Evolutionary conservation across 2,797 vertebrate species (phyloP), one percentile per base, ranked within the genome.

Genomic region (Falco naumanni): DNA sequence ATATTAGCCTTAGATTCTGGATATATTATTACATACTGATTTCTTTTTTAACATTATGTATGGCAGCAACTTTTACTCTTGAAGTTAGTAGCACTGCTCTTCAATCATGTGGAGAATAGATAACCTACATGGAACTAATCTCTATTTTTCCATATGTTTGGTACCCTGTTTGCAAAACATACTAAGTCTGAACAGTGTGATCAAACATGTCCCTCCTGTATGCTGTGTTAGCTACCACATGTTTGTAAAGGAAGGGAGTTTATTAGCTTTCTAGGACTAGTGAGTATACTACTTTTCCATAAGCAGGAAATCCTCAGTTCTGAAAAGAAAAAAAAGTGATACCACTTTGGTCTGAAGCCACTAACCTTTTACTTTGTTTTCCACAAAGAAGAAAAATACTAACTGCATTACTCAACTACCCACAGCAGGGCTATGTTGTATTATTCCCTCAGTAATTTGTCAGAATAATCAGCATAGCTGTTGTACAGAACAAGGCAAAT

Each of bases 141-240:
- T 78, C 26, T 78, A 7, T 95, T 93, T 92, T 85, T 84, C 68
- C 60, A 3, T 74, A n/a, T 81, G 48, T 63, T 94, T 94, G n/a
- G n/a, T 82, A 74, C 57, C 17, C 24, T 66, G 29, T 70, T 94
- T 87, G 50, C 34, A 71, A 95, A 93, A 81, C 61, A 43, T 24
- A 16, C 6, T 34, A 60, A 64, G 41, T 83, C 53, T 75, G 57
- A 92, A 83, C 33, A 81, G 68, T 80, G 66, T 69, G 72, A 10
- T 95, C 65, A 63, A 83, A 84, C 25, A 11, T 22, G 19, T 82
- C 29, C 86, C 37, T 91, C 47, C 64, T 92, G 28, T 85, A 83
- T 1, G 2, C 29, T 78, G 43, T 29, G 16, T 84, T 91, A 94
- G 25, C 57, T 75, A 54, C 3, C 4, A 41, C 19, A 17, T 48